Evolutionary conservation across 2,888 invertebrate genomes (phyloP), one percentile per base, ranked within the genome.

Genomic region (Charanyca ferruginea): DNA sequence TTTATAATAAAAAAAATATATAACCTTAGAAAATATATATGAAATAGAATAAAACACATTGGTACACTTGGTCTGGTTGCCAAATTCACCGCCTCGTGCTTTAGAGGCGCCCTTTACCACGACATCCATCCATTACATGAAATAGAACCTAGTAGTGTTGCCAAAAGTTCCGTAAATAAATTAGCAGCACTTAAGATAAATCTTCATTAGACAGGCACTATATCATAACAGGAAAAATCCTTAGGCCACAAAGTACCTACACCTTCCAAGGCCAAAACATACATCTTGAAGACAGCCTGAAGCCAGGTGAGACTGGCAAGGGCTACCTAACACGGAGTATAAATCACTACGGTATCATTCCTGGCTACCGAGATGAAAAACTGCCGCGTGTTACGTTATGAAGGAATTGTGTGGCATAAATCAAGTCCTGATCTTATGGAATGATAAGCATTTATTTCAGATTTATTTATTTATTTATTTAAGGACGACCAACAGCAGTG

Each of bases 311-410:
- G 74, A 74, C 61, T 67, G 64, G 76, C 66, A 68, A 63, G 78
- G 78, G 78, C 73, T 71, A 35, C 68, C 80, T 77, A 78, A 79
- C 76, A 66, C 66, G 64, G 32, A 41, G 55, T n/a, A 83, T 86
- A 85, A 86, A 86, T 86, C 83, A 85, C 66, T 47, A 52, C 54
- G 51, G 45, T 73, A 80, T 79, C 69, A 57, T 70, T 71, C 72
- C 35, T 66, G 70, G 67, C 71, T 63, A 72, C 75, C 77, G 72
- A 65, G 77, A 83, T 83, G 83, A 85, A 80, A 85, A 80, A 85
- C 73, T 58, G 59, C 69, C 44, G 74, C 66, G 66, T 70, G 61
- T 66, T 53, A 70, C 63, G 54, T 73, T 76, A 74, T 73, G 70
- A 77, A 78, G 75, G 74, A 77, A 71, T 81, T 79, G 71, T 57